phyloP scores from a whole-genome alignment of 2,888 invertebrate genomes.

The Nycteola revayana region DNA sequence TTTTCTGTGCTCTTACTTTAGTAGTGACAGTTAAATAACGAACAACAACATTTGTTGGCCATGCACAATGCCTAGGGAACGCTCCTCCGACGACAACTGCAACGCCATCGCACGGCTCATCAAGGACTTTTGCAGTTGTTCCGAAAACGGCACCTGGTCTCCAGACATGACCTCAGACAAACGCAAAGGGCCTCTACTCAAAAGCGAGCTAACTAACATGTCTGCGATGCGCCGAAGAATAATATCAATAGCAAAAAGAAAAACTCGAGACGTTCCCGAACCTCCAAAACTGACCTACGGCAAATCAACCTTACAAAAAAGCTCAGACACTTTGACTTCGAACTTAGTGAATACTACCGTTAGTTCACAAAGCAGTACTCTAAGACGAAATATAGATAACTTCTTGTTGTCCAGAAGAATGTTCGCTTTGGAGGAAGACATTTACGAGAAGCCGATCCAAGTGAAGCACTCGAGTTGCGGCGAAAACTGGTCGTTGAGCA shows the following conservation, averaged over 20 bases:
- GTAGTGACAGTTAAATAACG: conserved; percentile 70
- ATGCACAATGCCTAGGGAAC: conserved; percentile 65
- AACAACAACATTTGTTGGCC: conserved; percentile 29
- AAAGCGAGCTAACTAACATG: conserved; percentile 75
- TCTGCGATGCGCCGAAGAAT: conserved; percentile 70
- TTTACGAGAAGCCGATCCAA: conserved; percentile 71
- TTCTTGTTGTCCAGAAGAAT: conserved; percentile 65
- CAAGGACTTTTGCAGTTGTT: conserved; percentile 76
- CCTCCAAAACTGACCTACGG: conserved; percentile 52
- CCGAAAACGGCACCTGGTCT: conserved; percentile 77
- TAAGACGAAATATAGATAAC: conserved; percentile 67
- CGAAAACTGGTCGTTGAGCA: conserved; percentile 78
- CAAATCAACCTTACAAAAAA: conserved; percentile 40
- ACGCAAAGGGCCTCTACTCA: conserved; percentile 64
- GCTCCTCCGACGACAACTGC: conserved; percentile 62
- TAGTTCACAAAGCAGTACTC: conserved; percentile 67
- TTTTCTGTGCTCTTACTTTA: conserved; percentile 64
- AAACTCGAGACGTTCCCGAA: conserved; percentile 54
- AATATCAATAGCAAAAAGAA: conserved; percentile 66
- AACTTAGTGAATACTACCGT: conserved; percentile 64
- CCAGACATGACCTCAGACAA: conserved; percentile 72
- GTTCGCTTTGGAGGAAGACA: conserved; percentile 67
- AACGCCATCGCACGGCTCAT: conserved; percentile 70
- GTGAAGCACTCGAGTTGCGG: conserved; percentile 64
- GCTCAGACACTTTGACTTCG: conserved; percentile 60